Evolutionary conservation across 1,140 invertebrate species (phyloP), one percentile per base, ranked within the genome.

Genomic region (Wasmannia auropunctata): DNA sequence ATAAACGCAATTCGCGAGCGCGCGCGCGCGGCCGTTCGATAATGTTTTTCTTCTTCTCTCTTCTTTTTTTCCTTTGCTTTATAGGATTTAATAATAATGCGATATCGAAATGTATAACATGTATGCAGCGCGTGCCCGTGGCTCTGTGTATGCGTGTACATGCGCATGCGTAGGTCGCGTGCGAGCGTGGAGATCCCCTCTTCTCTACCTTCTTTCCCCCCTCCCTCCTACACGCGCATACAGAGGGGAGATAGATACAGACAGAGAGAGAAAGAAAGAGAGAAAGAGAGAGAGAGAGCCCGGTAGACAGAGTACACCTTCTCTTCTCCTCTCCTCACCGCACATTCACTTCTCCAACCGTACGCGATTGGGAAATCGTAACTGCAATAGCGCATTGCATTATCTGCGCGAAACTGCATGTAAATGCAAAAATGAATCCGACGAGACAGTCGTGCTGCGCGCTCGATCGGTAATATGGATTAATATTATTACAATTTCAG

Each of bases 11-110:
- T 11, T 69, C 67, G 37, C 16, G 37, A 22, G 65, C 40, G 49
- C 49, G 16, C 49, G 14, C n/a, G 16, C 37, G 19, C 16, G 65
- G 22, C 10, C 51, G 67, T 34, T 80, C 49, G 25, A 85, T 65
- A 85, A 49, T 79, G 25, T 65, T 79, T 56, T 28, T 62, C n/a
- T 40, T 22, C 16, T 60, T n/a, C 25, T 51, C 49, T n/a, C 19
- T 51, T 72, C 46, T 58, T 72, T 14, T n/a, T 4, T 49, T 65
- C 63, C 40, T 67, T 88, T 49, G 31, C 58, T 63, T 46, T 74
- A n/a, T n/a, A 60, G 81, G 28, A 89, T 89, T 89, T 88, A 88
- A 88, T 89, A 89, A 89, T 89, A 89, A 89, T 88, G 56, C 54
- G 81, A 88, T 89, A 89, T 86, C 67, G 67, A 63, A 67, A 88